Evolutionary conservation across 2,797 vertebrate genomes (phyloP).

Genomic region (Hydrolagus colliei): DNA sequence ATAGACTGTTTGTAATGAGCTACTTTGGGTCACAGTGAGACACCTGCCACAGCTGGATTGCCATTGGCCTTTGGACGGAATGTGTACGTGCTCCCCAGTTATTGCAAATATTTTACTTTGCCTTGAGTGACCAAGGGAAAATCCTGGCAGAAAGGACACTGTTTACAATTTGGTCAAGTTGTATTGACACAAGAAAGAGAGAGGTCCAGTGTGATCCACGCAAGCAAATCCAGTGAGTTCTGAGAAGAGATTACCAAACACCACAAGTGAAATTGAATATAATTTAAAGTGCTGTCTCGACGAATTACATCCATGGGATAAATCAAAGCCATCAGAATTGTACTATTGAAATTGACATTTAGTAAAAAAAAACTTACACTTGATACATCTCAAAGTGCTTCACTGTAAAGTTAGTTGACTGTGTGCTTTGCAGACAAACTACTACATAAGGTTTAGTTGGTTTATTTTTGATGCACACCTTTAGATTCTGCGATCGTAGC

Average conservation of each 20-base stretch:
- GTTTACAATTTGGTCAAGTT: not conserved
- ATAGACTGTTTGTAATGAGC: not conserved
- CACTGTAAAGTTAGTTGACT: not conserved
- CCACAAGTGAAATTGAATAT: too few relatives aligned
- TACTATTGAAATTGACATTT: too few relatives aligned
- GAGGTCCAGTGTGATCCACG: too few relatives aligned
- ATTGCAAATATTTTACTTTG: not conserved
- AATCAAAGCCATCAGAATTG: too few relatives aligned
- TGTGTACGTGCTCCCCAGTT: not conserved
- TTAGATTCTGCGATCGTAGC: not conserved
- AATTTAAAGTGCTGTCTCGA: too few relatives aligned
- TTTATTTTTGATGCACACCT: not conserved
- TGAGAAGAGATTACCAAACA: too few relatives aligned
- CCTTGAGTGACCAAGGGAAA: not conserved
- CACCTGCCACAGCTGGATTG: not conserved
- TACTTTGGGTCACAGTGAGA: constrained; percentile 8
- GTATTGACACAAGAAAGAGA: not conserved
- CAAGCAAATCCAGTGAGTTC: too few relatives aligned
- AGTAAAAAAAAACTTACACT: too few relatives aligned
- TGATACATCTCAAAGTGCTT: too few relatives aligned
- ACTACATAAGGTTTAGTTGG: not conserved
- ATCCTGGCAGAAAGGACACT: not conserved
- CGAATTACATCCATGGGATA: too few relatives aligned
- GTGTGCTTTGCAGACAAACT: not conserved
- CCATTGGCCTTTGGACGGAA: not conserved